Evolutionary conservation across 2,113 vertebrate species (phyloP), one percentile per base, ranked within the genome.

Genomic region (Dicerorhinus sumatrensis): DNA sequence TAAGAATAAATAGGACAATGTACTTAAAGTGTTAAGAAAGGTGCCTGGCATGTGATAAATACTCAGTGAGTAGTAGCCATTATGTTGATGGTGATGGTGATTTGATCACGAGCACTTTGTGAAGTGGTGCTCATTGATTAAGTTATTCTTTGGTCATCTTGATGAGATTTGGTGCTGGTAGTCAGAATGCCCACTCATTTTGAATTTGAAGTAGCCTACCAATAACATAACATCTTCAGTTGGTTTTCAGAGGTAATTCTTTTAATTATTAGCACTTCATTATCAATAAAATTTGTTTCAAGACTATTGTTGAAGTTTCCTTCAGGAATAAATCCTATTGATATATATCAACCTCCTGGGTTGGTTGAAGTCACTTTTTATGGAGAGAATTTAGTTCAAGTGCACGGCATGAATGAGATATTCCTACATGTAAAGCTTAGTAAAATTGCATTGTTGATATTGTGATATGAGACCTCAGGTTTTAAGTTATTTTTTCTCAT

Each of bases 131-230:
- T 96, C 93, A 88, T 95, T 97, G 65, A 94, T 62, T 65, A 92
- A 76, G 81, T 82, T 95, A 31, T 83, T 96, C 83, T 97, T 96
- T 97, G 4, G 93, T 91, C 94, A 96, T 56, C 83, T 92, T 77
- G 12, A 82, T 97, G 82, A 98, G 90, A 98, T 98, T 98, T 97
- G 82, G 86, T 84, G 82, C 33, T 36, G 0, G 42, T 94, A 88
- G 63, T 97, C 46, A 77, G 54, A 46, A 56, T 92, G 69, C 75
- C 9, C 70, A 77, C 90, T 97, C 70, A 94, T 97, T 98, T 90
- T 95, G 85, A 87, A 92, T 72, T 76, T 94, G 48, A 98, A 97
- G 79, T 94, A 95, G 31, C 0, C 0, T 14, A 89, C 36, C 31
- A 51, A 36, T 82, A 62, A 67, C 85, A 73, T 93, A 85, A 80